Evolutionary conservation across 2,113 vertebrate genomes (phyloP), one percentile per base, ranked within the genome.

Genomic region (Carettochelys insculpta): DNA sequence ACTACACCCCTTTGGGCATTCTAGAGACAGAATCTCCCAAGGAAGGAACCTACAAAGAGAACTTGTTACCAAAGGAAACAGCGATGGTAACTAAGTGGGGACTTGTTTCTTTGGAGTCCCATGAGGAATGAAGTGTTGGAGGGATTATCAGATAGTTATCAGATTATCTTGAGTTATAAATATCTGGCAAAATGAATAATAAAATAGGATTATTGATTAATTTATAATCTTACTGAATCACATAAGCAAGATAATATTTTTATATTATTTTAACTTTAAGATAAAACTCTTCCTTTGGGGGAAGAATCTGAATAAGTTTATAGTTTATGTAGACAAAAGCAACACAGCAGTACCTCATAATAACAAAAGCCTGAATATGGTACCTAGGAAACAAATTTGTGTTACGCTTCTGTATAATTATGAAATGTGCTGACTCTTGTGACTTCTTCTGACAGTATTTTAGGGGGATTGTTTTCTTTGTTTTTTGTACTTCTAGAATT

Each of bases 291-390:
- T 94, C 77, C 52, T 90, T 38, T 56, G n/a, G 53, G 58, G 86
- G 92, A 94, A 85, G 50, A 88, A 84, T 88, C 13, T 53, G 53
- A 88, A 83, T 80, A 87, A 94, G 87, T 80, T 80, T n/a, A n/a
- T 92, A 96, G 94, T 93, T 96, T 84, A 95, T 86, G 91, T 96
- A 90, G 93, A 89, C 79, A 96, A 89, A 97, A 80, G 83, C 58
- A 92, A 71, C 92, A 83, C 68, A 93, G 51, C 92, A 92, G 82
- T 96, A 84, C 88, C 77, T 94, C 86, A 88, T 53, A 84, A 94
- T 84, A 96, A 96, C 56, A 78, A 93, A 87, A 22, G 83, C 48
- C 83, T 52, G 94, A 90, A 89, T 92, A 87, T 52, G 83, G 77
- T 41, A 53, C 76, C 80, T 61, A 86, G 56, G 65, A 87, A 96